Evolutionary conservation across 2,797 vertebrate genomes (phyloP).

Genomic region (Sarcophilus harrisii): DNA sequence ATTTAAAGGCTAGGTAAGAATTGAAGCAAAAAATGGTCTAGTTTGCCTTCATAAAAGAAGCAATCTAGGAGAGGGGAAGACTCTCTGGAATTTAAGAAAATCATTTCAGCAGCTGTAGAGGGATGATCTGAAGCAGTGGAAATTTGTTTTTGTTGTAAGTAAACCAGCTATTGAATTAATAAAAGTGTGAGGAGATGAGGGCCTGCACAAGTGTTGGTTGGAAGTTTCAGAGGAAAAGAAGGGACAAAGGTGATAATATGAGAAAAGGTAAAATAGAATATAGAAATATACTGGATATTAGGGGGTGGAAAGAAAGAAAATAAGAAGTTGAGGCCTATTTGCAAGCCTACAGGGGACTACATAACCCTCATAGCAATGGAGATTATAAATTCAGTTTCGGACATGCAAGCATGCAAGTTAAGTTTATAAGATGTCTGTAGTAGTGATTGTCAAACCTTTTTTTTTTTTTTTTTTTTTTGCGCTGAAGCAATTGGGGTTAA

Average conservation of each 20-base stretch:
- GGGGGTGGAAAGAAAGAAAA: not conserved
- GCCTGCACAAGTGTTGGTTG: not conserved
- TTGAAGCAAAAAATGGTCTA: no score
- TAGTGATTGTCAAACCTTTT: not conserved
- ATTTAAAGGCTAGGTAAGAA: no score
- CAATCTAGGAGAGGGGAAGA: not conserved
- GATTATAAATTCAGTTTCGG: not conserved
- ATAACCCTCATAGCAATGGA: not conserved
- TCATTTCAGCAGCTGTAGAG: not conserved
- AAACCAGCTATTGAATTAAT: not conserved
- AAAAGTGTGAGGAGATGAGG: not conserved
- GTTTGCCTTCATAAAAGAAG: not conserved
- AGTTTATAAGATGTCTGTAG: not conserved
- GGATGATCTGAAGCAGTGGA: not conserved
- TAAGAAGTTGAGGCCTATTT: not conserved
- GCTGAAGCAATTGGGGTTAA: no score
- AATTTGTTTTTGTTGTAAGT: not conserved
- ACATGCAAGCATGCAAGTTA: not conserved
- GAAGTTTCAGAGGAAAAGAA: not conserved
- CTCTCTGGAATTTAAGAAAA: slow-evolving; percentile 15
- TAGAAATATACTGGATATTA: no score
- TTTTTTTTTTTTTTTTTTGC: no score
- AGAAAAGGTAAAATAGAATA: not conserved
- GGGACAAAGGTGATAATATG: no score
- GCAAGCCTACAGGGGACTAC: not conserved